Conservation (phyloP, 2,888 invertebrate species). For the Drosophila vallismaia region DNA sequence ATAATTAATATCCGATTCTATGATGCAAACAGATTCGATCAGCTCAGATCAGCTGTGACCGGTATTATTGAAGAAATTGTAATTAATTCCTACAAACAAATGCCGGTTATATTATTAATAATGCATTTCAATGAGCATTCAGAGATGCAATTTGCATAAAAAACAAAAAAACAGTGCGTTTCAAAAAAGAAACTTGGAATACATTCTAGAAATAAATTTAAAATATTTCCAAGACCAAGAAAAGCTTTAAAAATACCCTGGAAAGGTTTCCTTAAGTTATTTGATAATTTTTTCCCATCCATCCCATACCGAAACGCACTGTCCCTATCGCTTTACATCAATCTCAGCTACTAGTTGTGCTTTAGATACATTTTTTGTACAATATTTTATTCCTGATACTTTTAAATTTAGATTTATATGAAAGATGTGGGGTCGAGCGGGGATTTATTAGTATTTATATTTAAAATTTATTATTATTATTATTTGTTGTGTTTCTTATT, state of each 20-base stretch:
- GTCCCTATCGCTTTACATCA: conserved; percentile 7
- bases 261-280: neutral
- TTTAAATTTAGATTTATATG: neutral
- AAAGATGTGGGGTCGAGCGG: conserved; percentile 17
- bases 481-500: conserved; percentile 36
- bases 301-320: conserved; percentile 5
- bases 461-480: conserved; percentile 43
- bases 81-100: conserved; percentile 30
- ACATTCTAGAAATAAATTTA: neutral
- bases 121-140: conserved; percentile 18
- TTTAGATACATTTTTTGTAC: neutral
- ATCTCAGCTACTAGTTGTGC: conserved; percentile 4
- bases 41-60: conserved; percentile 42
- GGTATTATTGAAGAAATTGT: conserved; percentile 37
- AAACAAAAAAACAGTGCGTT: conserved; percentile 11
- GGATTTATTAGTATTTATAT: conserved; percentile 43
- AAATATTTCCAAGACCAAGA: neutral
- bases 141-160: conserved; percentile 13
- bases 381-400: neutral
- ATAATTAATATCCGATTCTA: conserved; percentile 47
- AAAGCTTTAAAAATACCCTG: neutral
- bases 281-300: neutral
- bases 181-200: neutral
- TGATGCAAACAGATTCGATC: conserved; percentile 50
- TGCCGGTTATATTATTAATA: conserved; percentile 7